phyloP scores from a whole-genome alignment of 2,888 invertebrate genomes.

The Serrognathus titanus region DNA sequence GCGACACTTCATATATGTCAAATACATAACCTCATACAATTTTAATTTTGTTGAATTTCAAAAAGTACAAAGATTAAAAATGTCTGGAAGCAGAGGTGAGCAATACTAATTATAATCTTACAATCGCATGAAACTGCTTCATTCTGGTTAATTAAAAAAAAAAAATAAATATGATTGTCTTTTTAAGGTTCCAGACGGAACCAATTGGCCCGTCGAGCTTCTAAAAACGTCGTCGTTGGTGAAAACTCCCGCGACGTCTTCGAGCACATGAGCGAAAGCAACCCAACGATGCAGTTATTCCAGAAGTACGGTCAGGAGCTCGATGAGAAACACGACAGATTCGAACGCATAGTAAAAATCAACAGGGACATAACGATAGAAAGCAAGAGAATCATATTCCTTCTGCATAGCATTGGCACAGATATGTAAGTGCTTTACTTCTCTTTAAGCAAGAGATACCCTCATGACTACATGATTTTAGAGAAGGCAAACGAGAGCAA shows the following conservation, averaged over 20 bases:
- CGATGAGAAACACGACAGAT: constrained; percentile 76
- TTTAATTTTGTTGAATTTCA: too few species aligned
- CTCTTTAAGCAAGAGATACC: too few species aligned
- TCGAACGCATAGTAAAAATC: constrained; percentile 78
- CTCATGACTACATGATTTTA: constrained; percentile 26
- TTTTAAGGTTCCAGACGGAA: too few species aligned
- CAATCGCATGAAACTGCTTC: too few species aligned
- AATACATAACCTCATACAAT: too few species aligned
- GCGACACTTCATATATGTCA: too few species aligned
- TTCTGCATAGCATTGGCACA: constrained; percentile 69
- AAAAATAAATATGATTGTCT: too few species aligned
- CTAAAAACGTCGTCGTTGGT: constrained; percentile 37
- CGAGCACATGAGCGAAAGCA: constrained; percentile 51
- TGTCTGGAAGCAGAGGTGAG: too few species aligned
- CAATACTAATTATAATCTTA: too few species aligned
- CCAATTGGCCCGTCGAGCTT: not conserved
- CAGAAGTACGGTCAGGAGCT: constrained; percentile 62
- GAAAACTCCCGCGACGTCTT: constrained; percentile 49
- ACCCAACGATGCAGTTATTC: constrained; percentile 60
- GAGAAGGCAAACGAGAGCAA: constrained; percentile 54
- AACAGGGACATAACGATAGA: constrained; percentile 85
- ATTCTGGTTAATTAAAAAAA: too few species aligned
- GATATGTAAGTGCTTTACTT: constrained; percentile 42
- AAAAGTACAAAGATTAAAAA: too few species aligned
- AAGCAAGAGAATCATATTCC: constrained; percentile 84